phyloP scores from a whole-genome alignment of 2,113 vertebrate species.

The Diphyllodes magnificus region DNA sequence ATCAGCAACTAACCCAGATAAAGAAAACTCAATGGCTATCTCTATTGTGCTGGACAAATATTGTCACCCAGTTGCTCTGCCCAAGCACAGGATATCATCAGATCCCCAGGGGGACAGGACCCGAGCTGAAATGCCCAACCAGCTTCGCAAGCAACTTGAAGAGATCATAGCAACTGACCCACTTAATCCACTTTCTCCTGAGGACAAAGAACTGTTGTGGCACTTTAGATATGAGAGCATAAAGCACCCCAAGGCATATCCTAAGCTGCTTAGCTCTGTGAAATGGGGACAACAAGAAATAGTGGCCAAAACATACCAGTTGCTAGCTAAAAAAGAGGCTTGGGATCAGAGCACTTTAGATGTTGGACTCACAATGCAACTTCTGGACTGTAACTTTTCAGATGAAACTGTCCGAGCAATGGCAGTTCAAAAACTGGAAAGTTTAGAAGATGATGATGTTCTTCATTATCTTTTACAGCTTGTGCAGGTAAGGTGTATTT shows the following conservation, averaged over 20 bases:
- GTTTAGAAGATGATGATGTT: constrained; percentile 90
- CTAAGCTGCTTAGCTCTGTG: constrained; percentile 93
- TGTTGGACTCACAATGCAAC: constrained; percentile 93
- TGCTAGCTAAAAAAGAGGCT: constrained; percentile 83
- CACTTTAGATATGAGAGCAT: constrained; percentile 93
- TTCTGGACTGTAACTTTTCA: constrained; percentile 94
- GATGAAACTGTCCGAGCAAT: constrained; percentile 92
- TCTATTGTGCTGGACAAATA: constrained; percentile 92
- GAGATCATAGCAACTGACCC: constrained; percentile 91
- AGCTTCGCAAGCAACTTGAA: constrained; percentile 93
- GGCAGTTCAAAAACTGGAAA: constrained; percentile 94
- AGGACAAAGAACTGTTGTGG: constrained; percentile 97
- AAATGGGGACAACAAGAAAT: constrained; percentile 93
- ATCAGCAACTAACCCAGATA: constrained; percentile 95
- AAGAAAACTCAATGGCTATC: constrained; percentile 90
- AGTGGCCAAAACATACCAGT: constrained; percentile 85
- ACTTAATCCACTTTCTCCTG: constrained; percentile 88
- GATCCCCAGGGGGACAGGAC: constrained; percentile 78
- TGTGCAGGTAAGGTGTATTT: constrained; percentile 83
- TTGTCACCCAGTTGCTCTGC: constrained; percentile 92
- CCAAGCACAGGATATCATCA: constrained; percentile 79
- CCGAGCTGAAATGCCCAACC: constrained; percentile 93
- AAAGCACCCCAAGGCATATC: constrained; percentile 90
- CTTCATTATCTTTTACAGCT: constrained; percentile 94
- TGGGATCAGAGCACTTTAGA: constrained; percentile 92